Evolutionary conservation across 1,140 invertebrate genomes (phyloP).

Genomic region (Drosophila bocqueti): DNA sequence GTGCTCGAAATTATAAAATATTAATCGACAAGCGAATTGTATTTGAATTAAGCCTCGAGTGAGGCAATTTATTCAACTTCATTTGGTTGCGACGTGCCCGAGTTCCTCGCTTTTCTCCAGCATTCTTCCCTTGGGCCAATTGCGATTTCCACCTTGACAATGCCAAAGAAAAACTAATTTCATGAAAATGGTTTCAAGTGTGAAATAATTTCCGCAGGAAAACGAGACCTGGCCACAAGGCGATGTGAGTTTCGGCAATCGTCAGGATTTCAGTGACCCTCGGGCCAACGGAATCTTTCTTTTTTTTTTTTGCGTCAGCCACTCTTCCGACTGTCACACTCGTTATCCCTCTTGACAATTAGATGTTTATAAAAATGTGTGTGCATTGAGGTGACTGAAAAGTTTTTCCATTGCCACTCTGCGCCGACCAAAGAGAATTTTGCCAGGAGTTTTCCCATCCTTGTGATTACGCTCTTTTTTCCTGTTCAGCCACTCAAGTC

Average conservation of each 20-base stretch:
- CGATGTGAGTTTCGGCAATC: conserved; percentile 56
- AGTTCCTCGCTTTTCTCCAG: conserved; percentile 41
- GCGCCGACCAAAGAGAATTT: conserved; percentile 35
- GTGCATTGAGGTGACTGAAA: conserved; percentile 61
- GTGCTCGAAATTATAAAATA: conserved; percentile 76
- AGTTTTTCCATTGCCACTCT: conserved; percentile 65
- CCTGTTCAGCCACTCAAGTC: conserved; percentile 12
- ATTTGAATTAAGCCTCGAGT: conserved; percentile 57
- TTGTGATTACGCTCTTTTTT: neutral
- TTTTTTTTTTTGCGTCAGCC: conserved; percentile 13
- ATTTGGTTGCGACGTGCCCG: conserved; percentile 62
- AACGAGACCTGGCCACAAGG: conserved; percentile 41
- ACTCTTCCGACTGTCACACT: conserved; percentile 39
- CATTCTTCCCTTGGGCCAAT: conserved; percentile 43
- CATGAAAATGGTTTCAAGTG: conserved; percentile 76
- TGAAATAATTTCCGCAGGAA: conserved; percentile 75
- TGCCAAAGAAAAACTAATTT: conserved; percentile 76
- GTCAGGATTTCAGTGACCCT: conserved; percentile 65
- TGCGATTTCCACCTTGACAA: conserved; percentile 50
- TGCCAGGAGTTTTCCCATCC: conserved; percentile 10
- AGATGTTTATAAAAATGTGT: conserved; percentile 77
- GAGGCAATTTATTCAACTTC: conserved; percentile 52
- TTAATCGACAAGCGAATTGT: conserved; percentile 64
- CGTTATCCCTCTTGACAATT: conserved; percentile 65
- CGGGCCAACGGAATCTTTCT: conserved; percentile 53